A percentile compares a stretch with the other conserved stretches of the same genome.
phyloP scores from a whole-genome alignment of 2,888 invertebrate genomes.

The Sarcophaga variegata region DNA sequence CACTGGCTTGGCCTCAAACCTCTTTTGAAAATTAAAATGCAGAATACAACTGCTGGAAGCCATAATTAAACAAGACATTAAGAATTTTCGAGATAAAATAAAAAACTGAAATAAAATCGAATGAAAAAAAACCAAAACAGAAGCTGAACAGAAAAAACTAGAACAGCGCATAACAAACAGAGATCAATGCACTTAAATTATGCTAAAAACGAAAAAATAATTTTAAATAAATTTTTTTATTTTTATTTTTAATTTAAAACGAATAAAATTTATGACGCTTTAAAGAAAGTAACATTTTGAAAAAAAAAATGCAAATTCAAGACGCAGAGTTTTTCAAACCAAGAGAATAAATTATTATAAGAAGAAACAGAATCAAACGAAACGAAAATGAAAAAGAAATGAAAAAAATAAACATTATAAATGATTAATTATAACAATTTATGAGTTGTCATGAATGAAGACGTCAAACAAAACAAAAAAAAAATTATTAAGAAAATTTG shows the following conservation, averaged over 20 bases:
- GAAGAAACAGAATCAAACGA: neutral
- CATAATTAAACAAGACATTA: neutral
- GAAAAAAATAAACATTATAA: neutral
- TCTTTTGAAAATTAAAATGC: neutral
- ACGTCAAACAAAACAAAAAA: neutral
- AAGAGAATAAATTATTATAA: neutral
- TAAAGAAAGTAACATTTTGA: neutral
- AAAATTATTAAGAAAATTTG: neutral
- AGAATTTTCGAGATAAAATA: constrained; percentile 1
- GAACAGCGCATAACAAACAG: neutral
- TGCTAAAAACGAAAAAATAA: constrained; percentile 5
- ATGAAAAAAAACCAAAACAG: neutral
- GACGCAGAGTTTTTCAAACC: neutral
- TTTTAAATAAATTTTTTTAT: neutral
- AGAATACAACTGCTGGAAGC: neutral
- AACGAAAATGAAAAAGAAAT: neutral
- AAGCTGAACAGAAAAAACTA: neutral
- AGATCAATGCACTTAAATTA: constrained; percentile 33
- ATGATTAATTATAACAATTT: neutral
- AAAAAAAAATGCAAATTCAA: neutral
- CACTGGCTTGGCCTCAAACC: neutral
- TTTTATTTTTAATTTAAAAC: neutral
- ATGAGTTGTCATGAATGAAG: constrained; percentile 5
- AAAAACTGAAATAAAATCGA: no score
- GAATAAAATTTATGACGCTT: neutral